Evolutionary conservation across 1,140 invertebrate species (phyloP).

Genomic region (Danaus melanippus): DNA sequence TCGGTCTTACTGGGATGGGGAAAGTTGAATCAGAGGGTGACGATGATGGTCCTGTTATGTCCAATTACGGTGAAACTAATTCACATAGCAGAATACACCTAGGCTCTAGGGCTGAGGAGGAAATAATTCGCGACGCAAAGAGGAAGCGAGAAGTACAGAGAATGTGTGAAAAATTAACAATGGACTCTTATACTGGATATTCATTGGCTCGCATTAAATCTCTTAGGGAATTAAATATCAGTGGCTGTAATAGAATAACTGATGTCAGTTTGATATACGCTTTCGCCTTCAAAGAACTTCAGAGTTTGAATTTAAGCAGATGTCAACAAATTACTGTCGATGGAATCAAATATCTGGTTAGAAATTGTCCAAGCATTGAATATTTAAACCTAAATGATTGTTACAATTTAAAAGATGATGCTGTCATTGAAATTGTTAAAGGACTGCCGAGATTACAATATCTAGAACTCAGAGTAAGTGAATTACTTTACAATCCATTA

Average conservation of each 20-base stretch:
- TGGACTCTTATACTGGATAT: conserved; percentile 68
- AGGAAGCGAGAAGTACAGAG: conserved; percentile 75
- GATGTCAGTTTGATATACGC: conserved; percentile 80
- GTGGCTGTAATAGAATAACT: conserved; percentile 78
- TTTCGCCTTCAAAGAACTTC: conserved; percentile 77
- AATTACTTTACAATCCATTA: no score
- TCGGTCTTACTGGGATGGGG: conserved; percentile 77
- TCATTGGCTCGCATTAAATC: conserved; percentile 74
- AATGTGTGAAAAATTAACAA: conserved; percentile 72
- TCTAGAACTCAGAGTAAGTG: conserved; percentile 74
- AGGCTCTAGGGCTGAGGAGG: conserved; percentile 77
- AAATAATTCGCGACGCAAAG: conserved; percentile 77
- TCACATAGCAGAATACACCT: conserved; percentile 72
- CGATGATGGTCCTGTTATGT: conserved; percentile 46
- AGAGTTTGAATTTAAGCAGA: conserved; percentile 75
- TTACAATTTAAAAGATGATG: conserved; percentile 78
- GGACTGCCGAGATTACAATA: conserved; percentile 74
- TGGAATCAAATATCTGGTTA: conserved; percentile 75
- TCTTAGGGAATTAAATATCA: conserved; percentile 75
- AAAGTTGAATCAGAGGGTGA: conserved; percentile 49
- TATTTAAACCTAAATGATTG: conserved; percentile 77
- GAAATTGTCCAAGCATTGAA: conserved; percentile 79
- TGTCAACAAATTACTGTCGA: conserved; percentile 79
- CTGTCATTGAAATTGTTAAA: conserved; percentile 73
- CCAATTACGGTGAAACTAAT: conserved; percentile 35